Base-by-base conservation (phyloP, 2,888 invertebrate genomes). In the Lasius platythorax region DNA sequence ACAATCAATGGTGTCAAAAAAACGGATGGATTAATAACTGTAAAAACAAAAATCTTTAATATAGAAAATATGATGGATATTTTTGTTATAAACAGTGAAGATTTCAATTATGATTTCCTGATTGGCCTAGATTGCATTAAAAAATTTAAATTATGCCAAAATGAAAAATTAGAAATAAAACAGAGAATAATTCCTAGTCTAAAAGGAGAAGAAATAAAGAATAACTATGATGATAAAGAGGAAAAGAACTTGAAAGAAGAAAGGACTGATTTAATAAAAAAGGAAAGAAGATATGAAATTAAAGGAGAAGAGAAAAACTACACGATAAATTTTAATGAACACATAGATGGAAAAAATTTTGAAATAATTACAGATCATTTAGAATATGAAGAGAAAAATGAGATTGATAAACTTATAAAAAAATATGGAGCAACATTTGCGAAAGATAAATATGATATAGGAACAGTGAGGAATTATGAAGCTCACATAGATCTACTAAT, bases 391-490 rank as follows among this genome's bases (percentile, higher is more conserved):
- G 3, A 78, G 28, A 79, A 61, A 67, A 66, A 23, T n/a, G 67
- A 66, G 3, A 81, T 81, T n/a, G 56, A 84, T 64, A 81, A 66
- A 46, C 56, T 84, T 8, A 76, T 85, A 75, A 67, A 83, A 66
- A 85, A 88, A 78, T 85, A 89, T 64, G 75, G 73, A 53, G 1
- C 74, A 78, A 58, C 87, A 8, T 89, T 89, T 86, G 87, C 88
- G 18, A 88, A 81, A 84, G 85, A 88, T 46, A 85, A 83, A 82
- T 85, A 84, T 50, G 83, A 86, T 82, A 74, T 82, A 53, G 64
- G 79, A 28, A 78, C 74, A 58, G 83, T 84, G 33, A 72, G 3
- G 15, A 50, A 72, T 37, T 84, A 84, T 63, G 83, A 85, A 66
- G 82, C 83, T 46, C 67, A 61, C 3, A 86, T 86, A n/a, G 85